A percentile compares a stretch with the other conserved stretches of the same genome.
phyloP scores from a whole-genome alignment of 1,140 invertebrate species.

The Tetragonula clypearis region DNA sequence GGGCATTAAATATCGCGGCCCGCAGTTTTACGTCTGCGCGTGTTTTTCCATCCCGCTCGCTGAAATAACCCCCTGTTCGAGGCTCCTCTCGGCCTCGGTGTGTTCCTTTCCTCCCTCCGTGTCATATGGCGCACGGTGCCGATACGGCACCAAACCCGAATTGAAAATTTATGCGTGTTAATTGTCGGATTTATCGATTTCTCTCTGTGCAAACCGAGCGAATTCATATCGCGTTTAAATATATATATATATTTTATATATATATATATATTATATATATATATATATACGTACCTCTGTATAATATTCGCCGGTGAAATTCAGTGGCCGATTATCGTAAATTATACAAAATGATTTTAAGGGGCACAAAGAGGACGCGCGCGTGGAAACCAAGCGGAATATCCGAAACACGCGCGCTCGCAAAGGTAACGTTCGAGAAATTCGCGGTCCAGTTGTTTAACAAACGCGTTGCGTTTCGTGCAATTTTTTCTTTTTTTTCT shows the following conservation, averaged over 20 bases:
- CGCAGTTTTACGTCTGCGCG: neutral
- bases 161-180: neutral
- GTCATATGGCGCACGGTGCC: too few species aligned
- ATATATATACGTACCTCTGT: too few species aligned
- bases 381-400: neutral
- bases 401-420: neutral
- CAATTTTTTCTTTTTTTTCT: neutral
- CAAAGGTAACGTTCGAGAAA: neutral
- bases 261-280: fast-evolving
- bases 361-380: neutral
- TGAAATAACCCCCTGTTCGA: neutral
- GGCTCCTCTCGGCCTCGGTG: neutral
- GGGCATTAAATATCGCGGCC: neutral
- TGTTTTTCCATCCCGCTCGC: too few species aligned
- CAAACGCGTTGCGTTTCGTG: too few species aligned
- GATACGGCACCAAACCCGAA: too few species aligned
- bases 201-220: too few species aligned
- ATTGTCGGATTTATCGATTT: conserved; percentile 5
- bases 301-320: neutral
- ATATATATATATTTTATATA: too few species aligned
- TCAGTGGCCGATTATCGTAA: neutral
- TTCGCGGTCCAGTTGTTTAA: too few species aligned
- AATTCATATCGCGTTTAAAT: neutral
- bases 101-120: neutral
- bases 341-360: neutral